Percentiles rank a stretch among this genome's conserved stretches.
Conservation (phyloP, 2,113 vertebrate species). For the Aptenodytes patagonicus region DNA sequence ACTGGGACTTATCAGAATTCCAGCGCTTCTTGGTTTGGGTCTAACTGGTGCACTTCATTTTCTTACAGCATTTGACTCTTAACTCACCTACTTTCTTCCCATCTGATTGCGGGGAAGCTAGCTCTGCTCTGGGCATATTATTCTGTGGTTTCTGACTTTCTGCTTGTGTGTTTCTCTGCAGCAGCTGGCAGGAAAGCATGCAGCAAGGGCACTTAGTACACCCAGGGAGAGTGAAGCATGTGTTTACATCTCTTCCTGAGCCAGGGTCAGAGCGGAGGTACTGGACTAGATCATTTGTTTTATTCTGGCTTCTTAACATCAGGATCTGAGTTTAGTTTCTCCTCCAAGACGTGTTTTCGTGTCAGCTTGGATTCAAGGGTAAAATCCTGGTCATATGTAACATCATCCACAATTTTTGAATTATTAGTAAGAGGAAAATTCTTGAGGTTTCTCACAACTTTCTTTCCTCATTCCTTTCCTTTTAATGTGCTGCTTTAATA, state of each 20-base stretch:
- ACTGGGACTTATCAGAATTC: background rate
- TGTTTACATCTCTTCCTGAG: slow-evolving; percentile 11
- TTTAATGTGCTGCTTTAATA: slow-evolving; percentile 35
- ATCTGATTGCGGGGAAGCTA: background rate
- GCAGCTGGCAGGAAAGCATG: background rate
- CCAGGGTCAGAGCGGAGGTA: background rate
- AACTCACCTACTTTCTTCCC: background rate
- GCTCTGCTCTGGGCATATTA: background rate
- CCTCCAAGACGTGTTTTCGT: background rate
- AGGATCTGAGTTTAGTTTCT: background rate
- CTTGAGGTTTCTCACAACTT: slow-evolving; percentile 23
- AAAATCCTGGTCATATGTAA: slow-evolving; percentile 17
- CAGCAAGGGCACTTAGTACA: background rate
- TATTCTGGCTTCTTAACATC: background rate
- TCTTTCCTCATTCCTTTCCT: background rate
- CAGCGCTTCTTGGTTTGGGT: background rate
- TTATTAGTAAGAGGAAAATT: slow-evolving; percentile 25
- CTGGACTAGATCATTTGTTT: background rate
- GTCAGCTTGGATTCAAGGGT: background rate
- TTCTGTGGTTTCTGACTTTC: background rate
- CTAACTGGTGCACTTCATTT: background rate
- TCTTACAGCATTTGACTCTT: background rate
- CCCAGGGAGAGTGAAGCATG: background rate
- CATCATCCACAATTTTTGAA: background rate
- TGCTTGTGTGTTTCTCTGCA: background rate